phyloP scores from a whole-genome alignment of 1,140 invertebrate species.

The Berghia stephanieae region DNA sequence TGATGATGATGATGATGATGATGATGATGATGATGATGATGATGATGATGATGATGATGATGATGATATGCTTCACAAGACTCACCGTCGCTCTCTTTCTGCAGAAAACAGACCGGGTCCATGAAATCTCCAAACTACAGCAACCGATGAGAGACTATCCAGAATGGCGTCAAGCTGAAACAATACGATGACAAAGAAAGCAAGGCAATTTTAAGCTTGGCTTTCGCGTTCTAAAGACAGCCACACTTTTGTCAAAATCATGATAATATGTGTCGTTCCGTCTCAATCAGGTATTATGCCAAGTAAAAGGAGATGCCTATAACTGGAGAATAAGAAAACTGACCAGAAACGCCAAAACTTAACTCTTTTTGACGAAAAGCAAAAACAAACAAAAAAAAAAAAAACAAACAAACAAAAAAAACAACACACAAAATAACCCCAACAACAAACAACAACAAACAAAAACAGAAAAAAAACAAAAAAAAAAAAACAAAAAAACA shows the following conservation, averaged over 20 bases:
- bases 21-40: too few species aligned
- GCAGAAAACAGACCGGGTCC: slow-evolving; percentile 21
- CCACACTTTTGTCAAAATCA: neutral
- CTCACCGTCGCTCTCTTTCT: slow-evolving; percentile 15
- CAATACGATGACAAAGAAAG: neutral
- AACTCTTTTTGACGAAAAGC: neutral
- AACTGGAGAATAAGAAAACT: neutral
- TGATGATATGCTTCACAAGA: neutral
- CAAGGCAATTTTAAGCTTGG: neutral
- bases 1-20: neutral
- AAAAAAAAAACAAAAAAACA: too few species aligned
- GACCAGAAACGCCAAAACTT: neutral
- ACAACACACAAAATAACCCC: too few species aligned
- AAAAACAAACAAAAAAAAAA: too few species aligned
- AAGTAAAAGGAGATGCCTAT: too few species aligned
- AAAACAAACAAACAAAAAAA: too few species aligned
- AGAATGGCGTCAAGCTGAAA: slow-evolving; percentile 33
- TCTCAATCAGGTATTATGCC: too few species aligned
- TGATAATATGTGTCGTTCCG: neutral
- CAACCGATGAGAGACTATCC: slow-evolving; percentile 30
- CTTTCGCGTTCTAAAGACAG: neutral
- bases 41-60: neutral
- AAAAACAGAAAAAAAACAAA: too few species aligned
- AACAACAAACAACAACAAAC: too few species aligned
- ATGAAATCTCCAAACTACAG: slow-evolving; percentile 38